Evolutionary conservation across 35 echinoderm and acorn worm species (phyloP).

Genomic region (Eucidaris tribuloides): DNA sequence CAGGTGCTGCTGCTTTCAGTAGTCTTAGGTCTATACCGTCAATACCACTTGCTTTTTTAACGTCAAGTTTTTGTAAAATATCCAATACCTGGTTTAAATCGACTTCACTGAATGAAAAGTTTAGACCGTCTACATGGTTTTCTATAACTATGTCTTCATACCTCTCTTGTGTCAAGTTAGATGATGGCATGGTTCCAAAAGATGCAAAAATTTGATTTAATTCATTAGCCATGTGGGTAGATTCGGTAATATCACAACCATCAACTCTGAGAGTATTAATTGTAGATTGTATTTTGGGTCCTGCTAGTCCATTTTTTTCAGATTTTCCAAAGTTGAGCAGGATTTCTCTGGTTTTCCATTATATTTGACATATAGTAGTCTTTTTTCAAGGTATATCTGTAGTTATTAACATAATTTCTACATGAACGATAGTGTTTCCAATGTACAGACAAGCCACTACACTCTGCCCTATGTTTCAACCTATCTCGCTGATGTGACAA

Average conservation of each 20-base stretch:
- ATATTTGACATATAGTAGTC: no score
- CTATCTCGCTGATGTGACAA: not conserved
- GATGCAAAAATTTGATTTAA: not conserved
- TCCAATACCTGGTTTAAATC: not conserved
- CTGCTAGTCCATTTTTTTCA: no score
- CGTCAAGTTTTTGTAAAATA: not conserved
- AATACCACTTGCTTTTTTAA: conserved; percentile 24
- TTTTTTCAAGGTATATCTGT: no score
- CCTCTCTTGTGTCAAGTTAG: not conserved
- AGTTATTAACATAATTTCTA: no score
- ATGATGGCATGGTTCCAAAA: not conserved
- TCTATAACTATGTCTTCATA: not conserved
- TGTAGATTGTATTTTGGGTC: no score
- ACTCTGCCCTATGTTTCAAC: no score
- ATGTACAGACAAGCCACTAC: no score
- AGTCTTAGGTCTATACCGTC: conserved; percentile 23
- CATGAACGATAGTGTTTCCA: no score
- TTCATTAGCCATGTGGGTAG: not conserved
- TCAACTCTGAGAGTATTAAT: not conserved
- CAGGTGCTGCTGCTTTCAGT: conserved; percentile 20
- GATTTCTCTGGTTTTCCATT: no score
- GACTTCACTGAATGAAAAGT: not conserved
- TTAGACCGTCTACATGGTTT: not conserved
- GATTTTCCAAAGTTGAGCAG: no score
- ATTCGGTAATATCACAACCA: not conserved